Conservation (phyloP, 2,797 vertebrate species). For the Danio jaintianensis region DNA sequence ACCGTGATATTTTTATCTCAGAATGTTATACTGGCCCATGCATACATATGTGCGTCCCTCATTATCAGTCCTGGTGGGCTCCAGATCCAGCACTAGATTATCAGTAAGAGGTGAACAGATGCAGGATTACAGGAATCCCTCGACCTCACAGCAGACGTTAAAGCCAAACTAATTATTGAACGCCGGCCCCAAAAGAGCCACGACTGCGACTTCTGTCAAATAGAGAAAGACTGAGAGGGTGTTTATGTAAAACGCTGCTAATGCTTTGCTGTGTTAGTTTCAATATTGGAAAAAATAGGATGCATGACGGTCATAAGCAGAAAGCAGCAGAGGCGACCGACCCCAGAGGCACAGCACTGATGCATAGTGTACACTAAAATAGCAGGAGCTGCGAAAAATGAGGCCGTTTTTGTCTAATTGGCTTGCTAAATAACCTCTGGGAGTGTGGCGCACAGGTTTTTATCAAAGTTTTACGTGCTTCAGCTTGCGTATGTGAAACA, state of each 20-base stretch:
- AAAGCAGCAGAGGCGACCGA: slow-evolving; percentile 6
- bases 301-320: slow-evolving; percentile 10
- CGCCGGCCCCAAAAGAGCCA: slow-evolving; percentile 50
- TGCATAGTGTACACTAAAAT: slow-evolving; percentile 22
- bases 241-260: slow-evolving; percentile 1
- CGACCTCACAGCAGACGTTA: slow-evolving; percentile 61
- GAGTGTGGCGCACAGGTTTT: neutral
- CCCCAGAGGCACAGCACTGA: slow-evolving; percentile 4
- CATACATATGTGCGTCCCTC: too few relatives aligned
- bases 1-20: too few relatives aligned
- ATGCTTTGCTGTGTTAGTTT: slow-evolving; percentile 22
- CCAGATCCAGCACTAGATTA: slow-evolving; percentile 54
- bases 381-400: slow-evolving; percentile 8
- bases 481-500: too few relatives aligned
- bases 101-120: slow-evolving; percentile 62
- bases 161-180: slow-evolving; percentile 63
- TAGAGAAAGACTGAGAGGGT: neutral
- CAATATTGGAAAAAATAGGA: slow-evolving; percentile 30
- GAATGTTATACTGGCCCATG: too few relatives aligned
- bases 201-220: slow-evolving; percentile 34
- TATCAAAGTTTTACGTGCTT: neutral
- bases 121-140: slow-evolving; percentile 64
- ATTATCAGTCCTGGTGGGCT: too few relatives aligned
- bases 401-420: slow-evolving; percentile 11
- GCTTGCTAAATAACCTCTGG: slow-evolving; percentile 4